These are phyloP conservation scores for Dastarcus helophoroides DNA, from an alignment of 2,888 invertebrate genomes.

Conservation along the genomic window DNA sequence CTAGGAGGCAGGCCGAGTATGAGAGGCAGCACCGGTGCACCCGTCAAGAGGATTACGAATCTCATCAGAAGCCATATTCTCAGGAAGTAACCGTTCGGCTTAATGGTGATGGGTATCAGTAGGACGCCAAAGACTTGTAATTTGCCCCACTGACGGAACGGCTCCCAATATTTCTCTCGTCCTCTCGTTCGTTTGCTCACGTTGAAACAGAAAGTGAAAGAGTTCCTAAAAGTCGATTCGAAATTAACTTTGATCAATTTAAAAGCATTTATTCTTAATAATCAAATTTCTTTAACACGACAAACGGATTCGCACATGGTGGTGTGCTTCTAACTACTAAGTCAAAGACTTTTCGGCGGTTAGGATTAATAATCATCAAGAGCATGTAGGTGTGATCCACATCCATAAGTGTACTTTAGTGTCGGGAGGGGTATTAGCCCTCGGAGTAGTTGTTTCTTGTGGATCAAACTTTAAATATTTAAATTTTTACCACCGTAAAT, in stretches of 20 bases:
- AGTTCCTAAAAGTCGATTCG: slow-evolving; percentile 3
- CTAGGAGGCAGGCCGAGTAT: slow-evolving; percentile 36
- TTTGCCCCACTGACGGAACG: slow-evolving; percentile 15
- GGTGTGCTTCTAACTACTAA: too few species aligned
- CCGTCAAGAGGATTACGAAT: slow-evolving; percentile 32
- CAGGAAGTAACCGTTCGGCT: slow-evolving; percentile 24
- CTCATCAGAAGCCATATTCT: slow-evolving; percentile 27
- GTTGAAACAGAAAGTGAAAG: slow-evolving; percentile 5
- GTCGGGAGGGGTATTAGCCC: too few species aligned
- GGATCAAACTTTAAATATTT: too few species aligned
- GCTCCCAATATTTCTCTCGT: slow-evolving; percentile 15
- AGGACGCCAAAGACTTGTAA: slow-evolving; percentile 16
- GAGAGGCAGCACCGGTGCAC: slow-evolving; percentile 36
- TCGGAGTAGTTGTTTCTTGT: too few species aligned
- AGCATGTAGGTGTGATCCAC: too few species aligned
- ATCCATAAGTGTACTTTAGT: too few species aligned
- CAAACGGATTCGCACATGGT: too few species aligned
- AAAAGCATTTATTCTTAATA: too few species aligned
- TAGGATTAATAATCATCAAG: too few species aligned
- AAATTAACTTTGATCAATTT: slow-evolving; percentile 4
- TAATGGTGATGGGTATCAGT: slow-evolving; percentile 23
- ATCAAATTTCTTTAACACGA: too few species aligned
- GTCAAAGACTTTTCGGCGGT: too few species aligned
- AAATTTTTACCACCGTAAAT: too few species aligned
- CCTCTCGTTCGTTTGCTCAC: slow-evolving; percentile 6